Evolutionary conservation across 2,888 invertebrate species (phyloP), one percentile per base, ranked within the genome.

Genomic region (Platypus cylindrus): DNA sequence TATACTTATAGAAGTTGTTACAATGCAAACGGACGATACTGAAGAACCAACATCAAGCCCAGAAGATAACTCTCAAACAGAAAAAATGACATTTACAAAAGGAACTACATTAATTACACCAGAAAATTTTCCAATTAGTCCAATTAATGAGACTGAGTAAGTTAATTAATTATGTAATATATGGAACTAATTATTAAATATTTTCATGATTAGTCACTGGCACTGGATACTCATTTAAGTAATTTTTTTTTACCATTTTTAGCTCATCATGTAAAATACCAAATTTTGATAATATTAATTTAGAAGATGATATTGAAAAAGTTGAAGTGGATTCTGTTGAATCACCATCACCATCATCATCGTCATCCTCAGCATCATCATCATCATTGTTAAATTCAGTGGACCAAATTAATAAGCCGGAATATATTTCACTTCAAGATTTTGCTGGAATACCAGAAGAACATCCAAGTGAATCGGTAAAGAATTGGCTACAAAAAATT

Each of bases 401-500:
- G 9, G 36, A 34, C 9, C 11, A 26, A 17, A 24, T 17, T 3
- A 32, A 39, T 13, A 40, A 40, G 17, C 34, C 37, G 2, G 40
- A 40, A 17, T 34, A 34, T 24, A 29, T 40, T 15, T 30, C 38
- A n/a, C 17, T 41, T 23, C 45, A 45, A 8, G 29, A 46, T 9
- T 47, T 50, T 30, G 43, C 43, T 13, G 39, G 53, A 35, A 58
- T 65, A 2, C 63, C 64, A 8, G 53, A 53, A n/a, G 56, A 59
- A 40, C 52, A 52, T 34, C 69, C 73, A 0, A 74, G 72, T 50
- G 78, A 78, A 53, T 73, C 76, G 2, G 75, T 78, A 33, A 74
- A 77, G 44, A 74, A 74, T 47, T 83, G 83, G 83, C 64, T 82
- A 35, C 77, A 81, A 44, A 70, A 78, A 45, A 73, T 83, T 31